Evolutionary conservation across 2,888 invertebrate species (phyloP), one percentile per base, ranked within the genome.

Genomic region (Nesidiocoris tenuis): DNA sequence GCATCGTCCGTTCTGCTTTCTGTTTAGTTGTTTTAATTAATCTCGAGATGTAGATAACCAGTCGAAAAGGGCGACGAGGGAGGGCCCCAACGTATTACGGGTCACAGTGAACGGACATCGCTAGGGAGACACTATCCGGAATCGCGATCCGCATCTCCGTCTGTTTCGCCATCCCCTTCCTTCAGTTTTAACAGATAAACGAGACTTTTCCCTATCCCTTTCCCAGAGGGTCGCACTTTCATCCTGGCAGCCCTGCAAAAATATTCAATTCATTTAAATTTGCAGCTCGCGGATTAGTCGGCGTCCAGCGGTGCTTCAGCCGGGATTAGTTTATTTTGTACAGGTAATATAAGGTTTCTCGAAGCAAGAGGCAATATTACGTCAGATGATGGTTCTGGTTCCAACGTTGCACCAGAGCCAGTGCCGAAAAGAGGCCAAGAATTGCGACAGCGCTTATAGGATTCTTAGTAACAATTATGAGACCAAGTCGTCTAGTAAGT

Each of bases 1-100:
- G n/a, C n/a, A n/a, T n/a, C n/a, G 5, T 39, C 39, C 12, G 39
- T 39, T 39, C 39, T 12, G 3, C 39, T 39, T 39, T 39, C 61
- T 22, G 22, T 72, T 72, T 72, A 61, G 72, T 72, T 72, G 72
- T 72, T 72, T 72, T 72, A 72, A 72, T 72, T 72, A 72, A 72
- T 72, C 72, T 72, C 72, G 23, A 72, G 72, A 72, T 72, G 72
- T 72, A 72, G 72, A 72, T 72, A 72, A 72, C 25, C 39, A 22
- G 61, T n/a, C 19, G 19, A 39, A n/a, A n/a, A n/a, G n/a, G n/a
- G n/a, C n/a, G n/a, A n/a, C n/a, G n/a, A 39, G 39, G 39, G 12
- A 12, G 39, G 39, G 3, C 12, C 39, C 5, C 5, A 39, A 39
- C 39, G 39, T 39, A 39, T 39, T 39, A 39, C 39, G 39, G 39